Evolutionary conservation across 2,888 invertebrate genomes (phyloP), one percentile per base, ranked within the genome.

Genomic region (Drosophila koepferae): DNA sequence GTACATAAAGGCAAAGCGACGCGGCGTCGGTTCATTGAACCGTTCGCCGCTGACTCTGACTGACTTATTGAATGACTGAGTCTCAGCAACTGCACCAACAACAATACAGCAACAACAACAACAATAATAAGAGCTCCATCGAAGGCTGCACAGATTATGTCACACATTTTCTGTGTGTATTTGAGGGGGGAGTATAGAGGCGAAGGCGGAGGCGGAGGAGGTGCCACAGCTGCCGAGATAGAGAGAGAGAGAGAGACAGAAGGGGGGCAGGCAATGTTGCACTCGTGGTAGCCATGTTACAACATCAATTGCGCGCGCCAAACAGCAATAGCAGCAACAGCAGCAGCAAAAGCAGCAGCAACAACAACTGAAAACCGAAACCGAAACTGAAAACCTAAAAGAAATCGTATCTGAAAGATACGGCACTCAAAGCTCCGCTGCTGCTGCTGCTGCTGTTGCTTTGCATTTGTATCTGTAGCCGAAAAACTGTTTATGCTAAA

Each of bases 101-200:
- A 41, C 44, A 44, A 14, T 20, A 41, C 80, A 72, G 4, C 23
- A 23, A 0, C 40, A 51, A n/a, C 54, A 56, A 18, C 63, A 55
- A 12, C 43, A 66, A 48, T 23, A 67, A 67, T 41, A 69, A 56
- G 71, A 60, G 71, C 62, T 43, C 53, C 60, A 80, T 88, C 75
- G 88, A 89, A 89, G 81, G 90, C 89, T 87, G 90, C 87, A 87
- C 90, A 87, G 90, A 87, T 87, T 87, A 87, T 87, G 86, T 87
- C 86, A 87, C 89, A 87, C 86, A 87, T 90, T 86, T 86, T 34
- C 51, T 41, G 40, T 85, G 82, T 77, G 80, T 81, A 75, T 77
- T 73, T 68, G 74, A 77, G 88, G 82, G 88, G 86, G 90, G 86
- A 85, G 82, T 87, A 76, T 66, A 56, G 67, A 51, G 60, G 63